phyloP scores from a whole-genome alignment of 2,888 invertebrate genomes.

The Mylabris sibirica region DNA sequence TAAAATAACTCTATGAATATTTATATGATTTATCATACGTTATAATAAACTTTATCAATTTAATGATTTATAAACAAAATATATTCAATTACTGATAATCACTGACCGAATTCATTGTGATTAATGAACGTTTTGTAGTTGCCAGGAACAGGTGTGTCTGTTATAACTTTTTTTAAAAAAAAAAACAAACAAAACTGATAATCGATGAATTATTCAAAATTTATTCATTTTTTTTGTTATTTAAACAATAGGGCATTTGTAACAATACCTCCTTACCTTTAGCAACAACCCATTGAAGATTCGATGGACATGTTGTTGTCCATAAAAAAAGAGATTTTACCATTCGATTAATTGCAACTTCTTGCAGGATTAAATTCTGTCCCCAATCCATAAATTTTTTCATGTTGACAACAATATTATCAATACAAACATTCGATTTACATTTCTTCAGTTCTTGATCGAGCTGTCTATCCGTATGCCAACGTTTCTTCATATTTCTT shows the following conservation, averaged over 20 bases:
- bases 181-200: not conserved
- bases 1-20: conserved; percentile 22
- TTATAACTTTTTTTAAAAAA: not conserved
- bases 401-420: too few species aligned
- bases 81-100: not conserved
- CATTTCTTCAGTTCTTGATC: too few species aligned
- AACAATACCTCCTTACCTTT: too few species aligned
- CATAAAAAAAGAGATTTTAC: too few species aligned
- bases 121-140: not conserved
- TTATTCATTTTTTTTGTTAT: not conserved
- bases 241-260: too few species aligned
- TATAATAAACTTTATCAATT: not conserved
- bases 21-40: not conserved
- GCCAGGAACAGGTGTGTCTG: not conserved
- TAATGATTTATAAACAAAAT: not conserved
- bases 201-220: not conserved
- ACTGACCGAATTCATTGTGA: not conserved
- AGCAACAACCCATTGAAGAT: too few species aligned
- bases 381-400: not conserved
- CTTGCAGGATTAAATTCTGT: not conserved
- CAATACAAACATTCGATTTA: too few species aligned
- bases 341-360: too few species aligned
- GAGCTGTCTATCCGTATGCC: too few species aligned
- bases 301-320: too few species aligned
- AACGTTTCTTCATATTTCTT: too few species aligned